Conservation (phyloP, 2,113 vertebrate genomes). For the Onychostoma macrolepis region DNA sequence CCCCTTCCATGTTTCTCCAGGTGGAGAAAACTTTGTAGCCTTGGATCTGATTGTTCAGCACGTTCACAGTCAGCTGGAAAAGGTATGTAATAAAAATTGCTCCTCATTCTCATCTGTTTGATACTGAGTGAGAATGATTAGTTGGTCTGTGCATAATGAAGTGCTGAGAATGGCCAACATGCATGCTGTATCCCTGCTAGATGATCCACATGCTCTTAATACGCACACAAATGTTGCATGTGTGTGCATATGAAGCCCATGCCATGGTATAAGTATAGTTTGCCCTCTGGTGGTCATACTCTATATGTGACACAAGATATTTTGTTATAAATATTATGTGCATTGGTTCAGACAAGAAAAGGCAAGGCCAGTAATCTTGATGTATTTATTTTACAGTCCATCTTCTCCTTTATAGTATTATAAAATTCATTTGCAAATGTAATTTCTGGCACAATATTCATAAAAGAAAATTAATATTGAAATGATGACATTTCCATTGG, state of each 20-base stretch:
- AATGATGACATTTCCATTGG: not conserved
- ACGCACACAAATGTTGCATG: slow-evolving; percentile 40
- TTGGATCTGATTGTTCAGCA: slow-evolving; percentile 91
- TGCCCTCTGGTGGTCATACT: slow-evolving; percentile 17
- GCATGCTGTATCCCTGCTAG: slow-evolving; percentile 36
- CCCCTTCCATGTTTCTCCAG: slow-evolving; percentile 61
- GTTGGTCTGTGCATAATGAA: not conserved
- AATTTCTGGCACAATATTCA: not conserved
- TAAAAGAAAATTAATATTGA: not conserved
- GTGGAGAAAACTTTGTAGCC: slow-evolving; percentile 89
- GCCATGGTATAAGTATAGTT: slow-evolving; percentile 34
- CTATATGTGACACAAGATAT: not conserved
- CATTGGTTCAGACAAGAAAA: not conserved
- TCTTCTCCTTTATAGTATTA: not conserved
- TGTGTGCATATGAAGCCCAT: slow-evolving; percentile 30
- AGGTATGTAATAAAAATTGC: slow-evolving; percentile 73
- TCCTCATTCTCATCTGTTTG: not conserved
- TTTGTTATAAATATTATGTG: not conserved
- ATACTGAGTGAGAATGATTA: not conserved
- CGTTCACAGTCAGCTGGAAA: slow-evolving; percentile 90
- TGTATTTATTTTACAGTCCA: not conserved
- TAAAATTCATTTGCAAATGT: not conserved
- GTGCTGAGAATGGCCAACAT: slow-evolving; percentile 3
- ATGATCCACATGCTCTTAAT: not conserved
- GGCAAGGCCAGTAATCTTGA: not conserved